Percentiles rank a stretch among this genome's conserved stretches.
Evolutionary conservation across 2,888 invertebrate species (phyloP).

Genomic region (Chymomyza procnemis): DNA sequence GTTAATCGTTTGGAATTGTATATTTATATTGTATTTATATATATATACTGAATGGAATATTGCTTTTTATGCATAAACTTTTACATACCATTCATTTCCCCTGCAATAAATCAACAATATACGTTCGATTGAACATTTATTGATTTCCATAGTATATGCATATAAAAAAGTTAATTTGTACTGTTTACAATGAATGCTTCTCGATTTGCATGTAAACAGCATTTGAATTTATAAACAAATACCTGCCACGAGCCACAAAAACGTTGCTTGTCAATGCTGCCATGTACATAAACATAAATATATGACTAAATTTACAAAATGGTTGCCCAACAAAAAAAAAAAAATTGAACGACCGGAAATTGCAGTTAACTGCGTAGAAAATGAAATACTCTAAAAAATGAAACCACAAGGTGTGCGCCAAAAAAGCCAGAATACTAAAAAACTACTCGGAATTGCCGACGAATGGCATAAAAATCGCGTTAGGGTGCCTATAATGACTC

Average conservation of each 20-base stretch:
- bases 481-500: too few species aligned
- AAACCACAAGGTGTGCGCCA: too few species aligned
- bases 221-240: background rate
- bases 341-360: background rate
- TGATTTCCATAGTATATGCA: conserved; percentile 43
- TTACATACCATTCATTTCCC: conserved; percentile 1
- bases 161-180: conserved; percentile 55
- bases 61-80: background rate
- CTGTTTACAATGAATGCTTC: conserved; percentile 31
- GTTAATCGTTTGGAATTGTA: background rate
- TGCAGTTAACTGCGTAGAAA: background rate
- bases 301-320: background rate
- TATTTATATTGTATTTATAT: background rate
- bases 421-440: too few species aligned
- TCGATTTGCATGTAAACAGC: background rate
- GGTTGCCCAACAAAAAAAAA: too few species aligned
- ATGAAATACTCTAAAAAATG: too few species aligned
- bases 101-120: conserved; percentile 28
- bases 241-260: background rate
- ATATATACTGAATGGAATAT: background rate
- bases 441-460: too few species aligned
- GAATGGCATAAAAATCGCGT: too few species aligned
- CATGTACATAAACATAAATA: background rate
- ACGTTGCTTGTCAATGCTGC: background rate
- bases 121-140: conserved; percentile 48